These are phyloP conservation scores for Osedax frankpressi DNA, from an alignment of 2,888 invertebrate species.

Conservation along the genomic window DNA sequence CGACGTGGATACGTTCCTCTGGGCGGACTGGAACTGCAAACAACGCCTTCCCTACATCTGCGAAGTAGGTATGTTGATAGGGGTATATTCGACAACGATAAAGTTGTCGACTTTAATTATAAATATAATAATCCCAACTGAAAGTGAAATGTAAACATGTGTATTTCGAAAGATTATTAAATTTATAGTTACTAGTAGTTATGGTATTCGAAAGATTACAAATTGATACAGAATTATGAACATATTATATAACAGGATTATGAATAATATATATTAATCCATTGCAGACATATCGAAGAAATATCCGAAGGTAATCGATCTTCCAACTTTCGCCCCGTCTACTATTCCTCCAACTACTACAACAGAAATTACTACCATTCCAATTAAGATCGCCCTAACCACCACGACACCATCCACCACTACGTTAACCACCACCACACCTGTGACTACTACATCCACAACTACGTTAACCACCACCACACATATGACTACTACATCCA, in stretches of 20 bases:
- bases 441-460: no score
- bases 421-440: background rate
- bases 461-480: no score
- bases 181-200: no score
- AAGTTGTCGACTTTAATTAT: no score
- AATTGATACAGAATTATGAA: no score
- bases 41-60: background rate
- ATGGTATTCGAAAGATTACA: no score
- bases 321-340: background rate
- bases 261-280: background rate
- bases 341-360: background rate
- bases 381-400: background rate
- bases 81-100: no score
- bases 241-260: background rate
- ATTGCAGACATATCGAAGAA: background rate
- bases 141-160: no score
- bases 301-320: background rate
- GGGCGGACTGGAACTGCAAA: conserved; percentile 9
- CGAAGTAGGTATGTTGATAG: conserved; percentile 9
- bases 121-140: no score
- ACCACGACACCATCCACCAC: background rate
- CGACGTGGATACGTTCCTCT: conserved; percentile 4
- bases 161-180: no score
- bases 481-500: background rate
- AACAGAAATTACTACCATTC: background rate